Evolutionary conservation across 2,113 vertebrate genomes (phyloP), one percentile per base, ranked within the genome.

Genomic region (Jacana jacana): DNA sequence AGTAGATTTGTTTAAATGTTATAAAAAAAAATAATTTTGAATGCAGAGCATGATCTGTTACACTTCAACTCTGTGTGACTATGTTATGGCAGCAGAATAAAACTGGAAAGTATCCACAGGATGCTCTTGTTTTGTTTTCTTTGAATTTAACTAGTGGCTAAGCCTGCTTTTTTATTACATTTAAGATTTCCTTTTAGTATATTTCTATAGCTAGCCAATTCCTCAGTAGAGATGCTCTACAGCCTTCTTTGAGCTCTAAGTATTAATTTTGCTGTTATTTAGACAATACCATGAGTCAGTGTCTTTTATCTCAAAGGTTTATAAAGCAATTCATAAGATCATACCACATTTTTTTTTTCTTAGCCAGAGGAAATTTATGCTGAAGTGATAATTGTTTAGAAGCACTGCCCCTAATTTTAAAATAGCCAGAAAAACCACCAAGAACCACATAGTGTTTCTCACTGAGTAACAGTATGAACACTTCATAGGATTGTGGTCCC

Each of bases 51-150:
- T 97, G 94, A 96, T 94, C 66, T 96, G 91, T 92, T 97, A 84
- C 79, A 84, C 82, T 96, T 95, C 49, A 89, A 6, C 76, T 96
- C 42, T 96, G 88, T 98, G 72, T 97, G 95, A 96, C 81, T 94
- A n/a, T 83, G 72, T 91, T 91, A 91, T 77, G 86, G 97, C 81
- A 97, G 91, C 96, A 95, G 93, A 98, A 98, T 98, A 98, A 98
- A 98, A 97, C 84, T 96, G 96, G 92, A 96, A 93, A 92, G 82
- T 92, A 91, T 72, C 86, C 83, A 92, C 1, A 6, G 73, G 68
- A 55, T 66, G 27, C 22, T 52, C 14, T 3, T 51, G n/a, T 37
- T 63, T 51, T 51, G 10, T 44, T 65, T 33, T 24, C 40, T 86
- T 73, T n/a, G n/a, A n/a, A n/a, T n/a, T n/a, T 37, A 75, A 61